Evolutionary conservation across 1,140 invertebrate genomes (phyloP).

Genomic region (Tribolium castaneum): DNA sequence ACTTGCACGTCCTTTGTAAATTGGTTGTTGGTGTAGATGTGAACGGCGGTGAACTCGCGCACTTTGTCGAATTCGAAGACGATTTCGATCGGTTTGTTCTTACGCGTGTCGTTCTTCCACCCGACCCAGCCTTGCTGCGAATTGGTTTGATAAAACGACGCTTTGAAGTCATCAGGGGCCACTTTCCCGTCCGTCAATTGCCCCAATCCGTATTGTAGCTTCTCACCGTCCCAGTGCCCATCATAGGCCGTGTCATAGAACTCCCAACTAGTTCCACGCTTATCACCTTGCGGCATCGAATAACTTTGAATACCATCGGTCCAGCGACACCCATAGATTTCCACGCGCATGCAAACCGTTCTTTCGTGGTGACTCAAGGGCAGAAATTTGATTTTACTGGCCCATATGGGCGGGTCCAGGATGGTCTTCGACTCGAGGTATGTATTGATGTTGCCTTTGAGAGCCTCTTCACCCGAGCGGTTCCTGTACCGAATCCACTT

Average conservation of each 20-base stretch:
- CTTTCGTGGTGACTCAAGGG: constrained; percentile 78
- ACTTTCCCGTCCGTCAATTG: constrained; percentile 79
- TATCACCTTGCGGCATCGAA: constrained; percentile 84
- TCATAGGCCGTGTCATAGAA: constrained; percentile 86
- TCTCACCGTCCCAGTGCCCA: constrained; percentile 68
- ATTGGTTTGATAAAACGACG: constrained; percentile 73
- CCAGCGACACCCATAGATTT: constrained; percentile 80
- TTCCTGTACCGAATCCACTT: constrained; percentile 81
- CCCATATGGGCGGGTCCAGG: constrained; percentile 78
- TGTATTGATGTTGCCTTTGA: constrained; percentile 85
- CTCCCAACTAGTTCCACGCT: constrained; percentile 76
- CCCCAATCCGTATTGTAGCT: constrained; percentile 80
- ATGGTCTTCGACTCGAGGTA: constrained; percentile 80
- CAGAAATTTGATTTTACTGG: constrained; percentile 77
- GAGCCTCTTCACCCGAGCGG: constrained; percentile 75
- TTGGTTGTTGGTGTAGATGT: constrained; percentile 85
- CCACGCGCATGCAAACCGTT: constrained; percentile 83
- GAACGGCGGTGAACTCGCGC: constrained; percentile 87
- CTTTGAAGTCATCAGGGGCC: constrained; percentile 77
- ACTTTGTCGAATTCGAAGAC: constrained; percentile 90
- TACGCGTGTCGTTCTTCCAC: constrained; percentile 85
- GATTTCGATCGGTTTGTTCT: constrained; percentile 76
- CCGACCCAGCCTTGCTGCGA: constrained; percentile 89
- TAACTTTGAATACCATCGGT: constrained; percentile 82
- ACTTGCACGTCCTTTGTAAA: constrained; percentile 85